Evolutionary conservation across 2,888 invertebrate species (phyloP), one percentile per base, ranked within the genome.

Genomic region (Keiferia lycopersicella): DNA sequence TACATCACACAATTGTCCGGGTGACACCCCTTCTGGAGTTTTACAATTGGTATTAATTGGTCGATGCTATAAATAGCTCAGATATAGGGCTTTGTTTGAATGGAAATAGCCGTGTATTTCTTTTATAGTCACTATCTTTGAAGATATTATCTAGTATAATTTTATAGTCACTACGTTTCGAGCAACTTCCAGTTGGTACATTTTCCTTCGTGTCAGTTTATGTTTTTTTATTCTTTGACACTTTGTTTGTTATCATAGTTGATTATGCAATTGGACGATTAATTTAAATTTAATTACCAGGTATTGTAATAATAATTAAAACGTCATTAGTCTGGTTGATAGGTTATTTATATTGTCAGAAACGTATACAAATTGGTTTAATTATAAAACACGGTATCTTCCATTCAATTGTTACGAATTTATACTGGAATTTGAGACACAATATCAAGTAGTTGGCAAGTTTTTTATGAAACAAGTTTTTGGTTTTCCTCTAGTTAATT

Each of bases 41-140:
- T 73, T 75, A 72, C 81, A 89, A 90, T 91, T 91, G 87, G 81
- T 82, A 85, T 86, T 90, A 89, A 89, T 90, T 88, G 87, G 85
- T 74, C 74, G 66, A 63, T 71, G 78, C 87, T 88, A 88, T 84
- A 88, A 86, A 66, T 66, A 66, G 61, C 30, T 12, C 7, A 11
- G 34, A 16, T 48, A 16, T 59, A 59, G 39, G 41, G 59, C 26
- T 53, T 53, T 53, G 20, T 2, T 8, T 53, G 14, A 1, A 53
- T 18, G 18, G 20, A 53, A 14, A 26, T 14, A 26, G 1, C 2
- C 14, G 26, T 26, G 53, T 26, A 53, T 53, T 53, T 16, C 1
- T 2, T 20, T 16, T 2, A 26, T 26, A 26, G 6, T 6, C 26
- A 26, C 26, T 26, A 6, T 26, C 26, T 26, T 4, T 26, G 26